Percentiles rank a stretch among this genome's conserved stretches.
phyloP scores from a whole-genome alignment of 2,888 invertebrate genomes.

The Caenorhabditis japonica region DNA sequence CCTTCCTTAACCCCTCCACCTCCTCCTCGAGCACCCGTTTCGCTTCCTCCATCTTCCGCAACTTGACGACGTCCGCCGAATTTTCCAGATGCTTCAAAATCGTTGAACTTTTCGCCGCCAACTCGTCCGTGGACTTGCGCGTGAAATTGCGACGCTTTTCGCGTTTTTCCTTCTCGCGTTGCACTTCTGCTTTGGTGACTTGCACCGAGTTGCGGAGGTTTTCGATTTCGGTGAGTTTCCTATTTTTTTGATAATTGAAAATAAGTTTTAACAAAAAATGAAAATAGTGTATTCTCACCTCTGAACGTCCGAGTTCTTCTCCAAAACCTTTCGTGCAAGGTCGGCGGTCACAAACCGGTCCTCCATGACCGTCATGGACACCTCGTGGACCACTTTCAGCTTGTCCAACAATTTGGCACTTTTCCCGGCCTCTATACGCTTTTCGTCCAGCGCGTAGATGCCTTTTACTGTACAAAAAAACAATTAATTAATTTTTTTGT shows the following conservation, averaged over 20 bases:
- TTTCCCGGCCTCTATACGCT: slow-evolving; percentile 16
- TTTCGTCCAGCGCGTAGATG: slow-evolving; percentile 30
- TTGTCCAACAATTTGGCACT: slow-evolving; percentile 24
- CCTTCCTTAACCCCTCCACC: slow-evolving; percentile 7
- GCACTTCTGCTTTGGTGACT: slow-evolving; percentile 17
- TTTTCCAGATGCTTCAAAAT: slow-evolving; percentile 32
- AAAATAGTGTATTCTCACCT: background rate
- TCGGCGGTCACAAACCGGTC: slow-evolving; percentile 24
- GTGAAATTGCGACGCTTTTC: background rate
- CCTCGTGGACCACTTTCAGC: slow-evolving; percentile 19
- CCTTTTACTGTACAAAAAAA: slow-evolving; percentile 9
- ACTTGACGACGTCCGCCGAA: slow-evolving; percentile 17
- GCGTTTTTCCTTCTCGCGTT: slow-evolving; percentile 13
- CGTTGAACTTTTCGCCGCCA: slow-evolving; percentile 1
- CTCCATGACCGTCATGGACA: slow-evolving; percentile 14
- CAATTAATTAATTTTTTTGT: background rate
- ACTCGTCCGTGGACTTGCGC: slow-evolving; percentile 1
- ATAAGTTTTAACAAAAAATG: background rate
- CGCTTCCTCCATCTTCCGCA: slow-evolving; percentile 42
- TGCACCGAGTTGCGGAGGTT: slow-evolving; percentile 25
- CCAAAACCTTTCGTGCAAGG: slow-evolving; percentile 12
- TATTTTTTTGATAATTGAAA: background rate
- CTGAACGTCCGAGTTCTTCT: slow-evolving; percentile 27
- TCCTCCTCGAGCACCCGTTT: slow-evolving; percentile 17
- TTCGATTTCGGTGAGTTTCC: slow-evolving; percentile 15